Evolutionary conservation across 2,113 vertebrate species (phyloP), one percentile per base, ranked within the genome.

Genomic region (Cyprinodon tularosa): DNA sequence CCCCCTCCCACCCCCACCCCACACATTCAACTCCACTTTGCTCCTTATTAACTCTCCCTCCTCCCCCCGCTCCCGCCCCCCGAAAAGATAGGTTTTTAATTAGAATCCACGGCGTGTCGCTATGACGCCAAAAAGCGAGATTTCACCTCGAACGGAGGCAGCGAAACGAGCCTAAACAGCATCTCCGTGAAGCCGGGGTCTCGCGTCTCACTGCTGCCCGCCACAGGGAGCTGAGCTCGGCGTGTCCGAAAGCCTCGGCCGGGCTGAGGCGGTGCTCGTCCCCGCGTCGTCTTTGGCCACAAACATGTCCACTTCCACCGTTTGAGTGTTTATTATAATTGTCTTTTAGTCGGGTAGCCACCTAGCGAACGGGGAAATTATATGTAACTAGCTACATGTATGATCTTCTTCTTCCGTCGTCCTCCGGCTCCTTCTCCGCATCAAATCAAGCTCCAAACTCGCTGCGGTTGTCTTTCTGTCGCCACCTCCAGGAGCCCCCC

Each of bases 171-270:
- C 82, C 87, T 79, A 63, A 81, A 87, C 84, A 83, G 88, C 85
- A 90, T 90, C 79, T 87, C 87, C 80, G 71, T 29, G 84, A 89
- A 89, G 88, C 92, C 87, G 86, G 89, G 90, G 91, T 83, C 89
- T 93, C 57, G 90, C 88, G 90, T 93, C 89, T 91, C 88, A 89
- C 90, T 90, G 87, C 83, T 83, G 89, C 92, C 88, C 82, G 88
- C 68, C 84, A 91, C 84, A 83, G 76, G 87, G 57, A 86, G 82
- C 86, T 84, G 62, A 91, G 78, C 66, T 89, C 92, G 90, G 90
- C 88, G 71, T 84, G 85, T 86, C 87, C 85, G 81, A 77, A 87
- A 83, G 74, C 80, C 87, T 87, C 86, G 84, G 77, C 84, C 83
- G 83, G 78, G 73, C 76, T 66, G 75, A 57, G 82, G 76, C 84